A percentile compares a stretch with the other conserved stretches of the same genome.
These are phyloP conservation scores for Aleiodes sp. DNA, from an alignment of 1,140 invertebrate species.

Conservation along the genomic window DNA sequence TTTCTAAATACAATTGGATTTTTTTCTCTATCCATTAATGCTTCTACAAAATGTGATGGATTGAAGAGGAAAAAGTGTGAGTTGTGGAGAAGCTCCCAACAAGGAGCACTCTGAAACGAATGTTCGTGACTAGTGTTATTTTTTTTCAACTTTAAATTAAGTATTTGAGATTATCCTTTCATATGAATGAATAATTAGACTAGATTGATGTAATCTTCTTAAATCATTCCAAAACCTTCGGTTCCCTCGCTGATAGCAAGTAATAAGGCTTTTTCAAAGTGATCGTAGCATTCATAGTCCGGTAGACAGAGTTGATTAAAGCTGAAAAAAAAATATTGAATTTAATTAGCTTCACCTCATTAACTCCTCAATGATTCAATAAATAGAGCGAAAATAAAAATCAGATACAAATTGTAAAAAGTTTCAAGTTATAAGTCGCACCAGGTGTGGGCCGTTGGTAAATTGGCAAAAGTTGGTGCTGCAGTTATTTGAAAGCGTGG, in stretches of 20 bases:
- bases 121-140: slow-evolving; percentile 30
- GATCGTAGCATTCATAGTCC: slow-evolving; percentile 93
- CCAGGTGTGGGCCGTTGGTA: slow-evolving; percentile 95
- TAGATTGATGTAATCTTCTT: slow-evolving; percentile 50
- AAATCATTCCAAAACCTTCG: slow-evolving; percentile 95
- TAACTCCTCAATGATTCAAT: background rate
- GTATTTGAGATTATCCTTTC: background rate
- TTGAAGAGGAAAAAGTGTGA: background rate
- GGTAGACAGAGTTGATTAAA: slow-evolving; percentile 97
- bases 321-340: slow-evolving; percentile 66
- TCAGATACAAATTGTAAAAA: slow-evolving; percentile 15
- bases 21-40: background rate
- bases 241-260: slow-evolving; percentile 94
- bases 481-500: slow-evolving; percentile 92
- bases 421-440: slow-evolving; percentile 59
- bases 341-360: background rate
- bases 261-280: slow-evolving; percentile 89
- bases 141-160: slow-evolving; percentile 29
- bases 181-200: slow-evolving; percentile 6
- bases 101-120: background rate
- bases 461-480: slow-evolving; percentile 86
- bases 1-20: background rate
- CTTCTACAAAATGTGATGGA: background rate
- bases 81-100: background rate
- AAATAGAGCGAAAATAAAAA: slow-evolving; percentile 14